These are phyloP conservation scores for Cherax destructor DNA, from an alignment of 1,140 invertebrate species.

Conservation along the genomic window DNA sequence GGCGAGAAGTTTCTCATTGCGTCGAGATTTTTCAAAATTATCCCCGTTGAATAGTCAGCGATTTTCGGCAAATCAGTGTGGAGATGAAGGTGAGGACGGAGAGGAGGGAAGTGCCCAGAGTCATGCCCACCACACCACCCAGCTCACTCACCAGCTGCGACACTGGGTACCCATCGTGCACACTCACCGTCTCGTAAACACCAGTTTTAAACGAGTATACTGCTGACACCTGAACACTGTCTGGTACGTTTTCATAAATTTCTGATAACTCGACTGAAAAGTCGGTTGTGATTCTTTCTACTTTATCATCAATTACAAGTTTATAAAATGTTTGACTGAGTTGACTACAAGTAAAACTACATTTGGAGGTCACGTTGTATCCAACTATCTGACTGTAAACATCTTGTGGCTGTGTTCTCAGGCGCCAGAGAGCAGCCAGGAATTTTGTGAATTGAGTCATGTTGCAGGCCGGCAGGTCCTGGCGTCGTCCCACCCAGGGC, in stretches of 20 bases:
- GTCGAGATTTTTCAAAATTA: no score
- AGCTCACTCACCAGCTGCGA: slow-evolving; percentile 26
- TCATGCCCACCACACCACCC: slow-evolving; percentile 33
- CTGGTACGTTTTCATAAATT: no score
- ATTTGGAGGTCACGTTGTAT: background rate
- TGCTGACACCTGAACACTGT: background rate
- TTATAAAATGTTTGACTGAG: background rate
- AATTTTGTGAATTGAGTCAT: slow-evolving; percentile 29
- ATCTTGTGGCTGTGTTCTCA: background rate
- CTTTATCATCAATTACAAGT: background rate
- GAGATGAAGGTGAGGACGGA: background rate
- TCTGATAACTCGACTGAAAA: background rate
- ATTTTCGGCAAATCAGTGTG: background rate
- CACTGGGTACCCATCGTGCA: slow-evolving; percentile 4
- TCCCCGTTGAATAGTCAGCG: no score
- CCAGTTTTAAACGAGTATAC: background rate
- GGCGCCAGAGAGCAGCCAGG: slow-evolving; percentile 27
- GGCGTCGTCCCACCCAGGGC: slow-evolving; percentile 2
- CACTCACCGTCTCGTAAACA: background rate
- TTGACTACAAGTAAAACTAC: background rate
- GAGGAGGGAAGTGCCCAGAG: slow-evolving; percentile 9
- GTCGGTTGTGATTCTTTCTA: background rate
- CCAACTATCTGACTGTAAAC: background rate
- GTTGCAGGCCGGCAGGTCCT: slow-evolving; percentile 28
- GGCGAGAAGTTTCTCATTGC: no score